Base-by-base conservation (phyloP, 2,888 invertebrate species). In the Drosophila rubida region DNA sequence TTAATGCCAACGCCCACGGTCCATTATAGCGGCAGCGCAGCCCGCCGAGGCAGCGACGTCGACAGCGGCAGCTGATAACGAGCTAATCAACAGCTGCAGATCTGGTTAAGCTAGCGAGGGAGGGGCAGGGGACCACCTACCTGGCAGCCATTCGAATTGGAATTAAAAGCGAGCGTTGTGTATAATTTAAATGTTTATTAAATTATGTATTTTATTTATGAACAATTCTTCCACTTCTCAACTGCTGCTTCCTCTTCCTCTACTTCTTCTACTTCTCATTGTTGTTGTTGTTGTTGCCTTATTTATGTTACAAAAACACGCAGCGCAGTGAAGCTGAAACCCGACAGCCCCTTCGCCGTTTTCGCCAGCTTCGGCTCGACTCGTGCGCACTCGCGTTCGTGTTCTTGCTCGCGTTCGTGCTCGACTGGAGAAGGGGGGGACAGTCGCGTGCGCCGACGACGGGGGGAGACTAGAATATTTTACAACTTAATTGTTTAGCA, bases 111-210 rank as follows among this genome's bases (percentile, higher is more conserved):
- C 7, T 2, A 23, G 22, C 4, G 2, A 19, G 9, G 22, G 13
- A 8, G 16, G 2, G 11, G 22, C 1, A 4, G 6, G 22, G n/a
- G 75, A 74, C 73, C 73, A 74, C 73, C 73, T 58, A 75, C 53
- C 22, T 46, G 16, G 73, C 13, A 14, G 22, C 30, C 27, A 44
- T 32, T 54, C 22, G 32, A 46, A 16, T 19, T n/a, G 59, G 44
- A 57, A 69, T 53, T 39, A 58, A 39, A 66, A 50, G 22, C 58
- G 39, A 19, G 32, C 8, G 13, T 59, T 51, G 3, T 58, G 63
- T 74, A 74, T 74, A 72, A 86, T 86, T 88, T 80, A 85, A 80
- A 81, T 87, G 74, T 81, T 84, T 84, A 82, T 85, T 83, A 78
- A 87, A 82, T 87, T 85, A 82, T 74, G 55, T 67, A 71, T 71